Conservation (phyloP, 2,888 invertebrate species). For the Leptopilina syphax region DNA sequence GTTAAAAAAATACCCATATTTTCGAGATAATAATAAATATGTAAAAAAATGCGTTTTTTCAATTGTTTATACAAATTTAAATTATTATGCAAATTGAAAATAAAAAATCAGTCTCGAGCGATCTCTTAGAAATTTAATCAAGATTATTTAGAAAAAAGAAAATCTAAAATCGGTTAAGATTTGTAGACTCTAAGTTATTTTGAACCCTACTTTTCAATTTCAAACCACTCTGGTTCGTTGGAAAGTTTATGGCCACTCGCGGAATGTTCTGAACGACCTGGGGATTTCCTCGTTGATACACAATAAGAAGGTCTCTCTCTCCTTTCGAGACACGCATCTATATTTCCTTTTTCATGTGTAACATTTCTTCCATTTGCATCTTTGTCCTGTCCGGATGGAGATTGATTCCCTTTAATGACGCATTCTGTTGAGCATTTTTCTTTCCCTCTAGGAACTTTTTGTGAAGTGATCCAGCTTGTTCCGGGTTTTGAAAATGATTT, state of each 20-base stretch:
- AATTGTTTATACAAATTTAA: too few species aligned
- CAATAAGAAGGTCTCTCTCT: not conserved
- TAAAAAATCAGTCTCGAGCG: too few species aligned
- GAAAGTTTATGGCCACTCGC: not conserved
- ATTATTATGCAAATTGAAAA: too few species aligned
- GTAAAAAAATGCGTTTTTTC: too few species aligned
- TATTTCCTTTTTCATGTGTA: not conserved
- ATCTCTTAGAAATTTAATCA: too few species aligned
- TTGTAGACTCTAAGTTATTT: too few species aligned
- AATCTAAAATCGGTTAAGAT: too few species aligned
- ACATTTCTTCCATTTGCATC: not conserved
- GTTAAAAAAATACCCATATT: too few species aligned
- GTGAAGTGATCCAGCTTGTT: not conserved
- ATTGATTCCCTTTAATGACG: not conserved
- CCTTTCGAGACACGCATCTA: not conserved
- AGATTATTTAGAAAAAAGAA: too few species aligned
- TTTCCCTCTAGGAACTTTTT: not conserved
- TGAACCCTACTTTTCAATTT: too few species aligned
- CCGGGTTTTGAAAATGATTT: not conserved
- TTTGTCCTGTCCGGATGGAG: not conserved
- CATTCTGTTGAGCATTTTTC: not conserved
- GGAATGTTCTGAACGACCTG: not conserved
- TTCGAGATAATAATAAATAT: too few species aligned
- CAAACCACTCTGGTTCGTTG: too few species aligned
- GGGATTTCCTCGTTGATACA: not conserved